Conservation (phyloP, 2,888 invertebrate genomes). For the Synergus itoensis region DNA sequence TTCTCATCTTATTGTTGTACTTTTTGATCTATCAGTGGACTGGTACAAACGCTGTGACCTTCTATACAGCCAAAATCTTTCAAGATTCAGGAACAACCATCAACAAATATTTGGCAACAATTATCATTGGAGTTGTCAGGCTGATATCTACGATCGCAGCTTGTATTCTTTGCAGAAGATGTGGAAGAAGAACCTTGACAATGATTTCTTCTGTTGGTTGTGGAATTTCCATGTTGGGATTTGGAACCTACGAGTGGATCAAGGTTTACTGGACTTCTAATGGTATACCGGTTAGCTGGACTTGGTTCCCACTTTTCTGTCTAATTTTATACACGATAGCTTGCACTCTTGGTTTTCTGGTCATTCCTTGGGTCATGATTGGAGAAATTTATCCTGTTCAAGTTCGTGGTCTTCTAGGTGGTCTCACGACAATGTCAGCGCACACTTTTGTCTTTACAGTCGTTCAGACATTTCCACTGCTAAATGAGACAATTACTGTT, state of each 20-base stretch:
- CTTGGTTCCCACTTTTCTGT: constrained; percentile 83
- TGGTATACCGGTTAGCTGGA: constrained; percentile 74
- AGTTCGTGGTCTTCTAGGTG: constrained; percentile 84
- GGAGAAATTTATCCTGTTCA: constrained; percentile 85
- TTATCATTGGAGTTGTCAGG: constrained; percentile 82
- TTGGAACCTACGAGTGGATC: constrained; percentile 82
- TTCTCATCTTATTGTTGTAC: constrained; percentile 82
- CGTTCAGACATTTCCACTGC: constrained; percentile 83
- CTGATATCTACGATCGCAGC: constrained; percentile 83
- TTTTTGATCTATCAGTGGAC: constrained; percentile 86
- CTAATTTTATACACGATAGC: constrained; percentile 82
- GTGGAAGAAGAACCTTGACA: constrained; percentile 83
- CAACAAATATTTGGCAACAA: constrained; percentile 82
- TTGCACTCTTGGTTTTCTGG: constrained; percentile 84
- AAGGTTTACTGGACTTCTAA: constrained; percentile 79
- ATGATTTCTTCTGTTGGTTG: constrained; percentile 83
- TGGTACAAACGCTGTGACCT: constrained; percentile 85
- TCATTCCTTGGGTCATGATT: constrained; percentile 87
- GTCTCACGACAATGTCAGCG: constrained; percentile 84
- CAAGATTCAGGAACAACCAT: constrained; percentile 81
- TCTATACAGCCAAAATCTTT: constrained; percentile 85
- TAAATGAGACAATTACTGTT: constrained; percentile 79
- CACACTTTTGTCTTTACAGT: constrained; percentile 84
- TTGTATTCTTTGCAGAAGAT: constrained; percentile 81
- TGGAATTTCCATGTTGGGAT: constrained; percentile 82